A percentile compares a stretch with the other conserved stretches of the same genome.
These are phyloP conservation scores for Drosophila nr. perissopoda DNA, from an alignment of 2,888 invertebrate genomes.

Conservation along the genomic window DNA sequence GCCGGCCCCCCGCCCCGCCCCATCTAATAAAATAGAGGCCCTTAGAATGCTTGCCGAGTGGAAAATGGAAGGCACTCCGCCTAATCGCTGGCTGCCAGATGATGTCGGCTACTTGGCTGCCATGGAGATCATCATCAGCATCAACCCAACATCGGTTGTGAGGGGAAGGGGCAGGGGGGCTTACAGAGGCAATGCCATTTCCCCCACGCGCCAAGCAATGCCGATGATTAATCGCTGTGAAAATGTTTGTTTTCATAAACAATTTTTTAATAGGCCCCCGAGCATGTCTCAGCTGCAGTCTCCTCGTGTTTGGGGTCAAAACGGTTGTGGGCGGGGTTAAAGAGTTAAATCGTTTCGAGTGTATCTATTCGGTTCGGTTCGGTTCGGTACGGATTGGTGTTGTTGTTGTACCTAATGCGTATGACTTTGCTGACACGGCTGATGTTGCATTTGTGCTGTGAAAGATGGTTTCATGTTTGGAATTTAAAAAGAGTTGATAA, in stretches of 20 bases:
- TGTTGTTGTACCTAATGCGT: slow-evolving; percentile 61
- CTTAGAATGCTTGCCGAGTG: slow-evolving; percentile 40
- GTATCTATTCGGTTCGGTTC: slow-evolving; percentile 43
- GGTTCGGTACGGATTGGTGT: background rate
- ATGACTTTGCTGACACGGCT: slow-evolving; percentile 67
- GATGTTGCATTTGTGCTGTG: slow-evolving; percentile 50
- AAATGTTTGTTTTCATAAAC: slow-evolving; percentile 84
- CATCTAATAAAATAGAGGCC: background rate
- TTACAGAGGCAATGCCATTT: slow-evolving; percentile 27
- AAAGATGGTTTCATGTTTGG: slow-evolving; percentile 70
- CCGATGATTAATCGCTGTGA: slow-evolving; percentile 81
- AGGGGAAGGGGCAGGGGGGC: background rate
- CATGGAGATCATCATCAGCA: slow-evolving; percentile 52
- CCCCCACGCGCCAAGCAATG: slow-evolving; percentile 67
- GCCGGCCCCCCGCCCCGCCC: background rate
- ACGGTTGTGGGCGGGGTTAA: slow-evolving; percentile 76
- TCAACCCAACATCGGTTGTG: slow-evolving; percentile 19
- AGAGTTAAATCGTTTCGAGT: slow-evolving; percentile 79
- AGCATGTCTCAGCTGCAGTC: slow-evolving; percentile 42
- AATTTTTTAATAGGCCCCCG: slow-evolving; percentile 79
- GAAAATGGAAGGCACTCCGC: slow-evolving; percentile 60
- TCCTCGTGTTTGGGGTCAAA: slow-evolving; percentile 37
- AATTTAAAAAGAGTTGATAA: slow-evolving; percentile 80
- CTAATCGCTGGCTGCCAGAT: slow-evolving; percentile 42
- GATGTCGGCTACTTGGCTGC: slow-evolving; percentile 51